Evolutionary conservation across 2,113 vertebrate species (phyloP).

Genomic region (Platycercus adscitus): DNA sequence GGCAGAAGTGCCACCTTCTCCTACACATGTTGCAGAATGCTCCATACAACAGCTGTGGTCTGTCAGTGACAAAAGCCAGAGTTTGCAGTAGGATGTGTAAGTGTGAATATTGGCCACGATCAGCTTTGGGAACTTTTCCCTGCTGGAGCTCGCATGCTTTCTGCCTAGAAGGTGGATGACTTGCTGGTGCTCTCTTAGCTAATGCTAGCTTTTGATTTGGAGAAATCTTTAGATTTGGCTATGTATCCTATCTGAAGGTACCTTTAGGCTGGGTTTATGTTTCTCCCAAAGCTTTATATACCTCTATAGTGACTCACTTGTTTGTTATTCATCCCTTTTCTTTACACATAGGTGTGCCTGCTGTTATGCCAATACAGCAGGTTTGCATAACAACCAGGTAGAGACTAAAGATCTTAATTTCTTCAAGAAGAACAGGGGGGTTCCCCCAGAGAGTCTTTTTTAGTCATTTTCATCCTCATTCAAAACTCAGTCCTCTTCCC

Average conservation of each 20-base stretch:
- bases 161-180: not conserved
- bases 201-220: not conserved
- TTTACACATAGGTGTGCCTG: not conserved
- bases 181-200: not conserved
- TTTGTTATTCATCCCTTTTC: not conserved
- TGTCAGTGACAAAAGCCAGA: not conserved
- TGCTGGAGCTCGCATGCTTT: not conserved
- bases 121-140: not conserved
- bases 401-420: not conserved
- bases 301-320: not conserved
- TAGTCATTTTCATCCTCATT: not conserved
- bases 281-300: not conserved
- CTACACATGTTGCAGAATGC: not conserved
- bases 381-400: not conserved
- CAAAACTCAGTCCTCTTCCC: not conserved
- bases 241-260: not conserved
- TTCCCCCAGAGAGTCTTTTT: not conserved
- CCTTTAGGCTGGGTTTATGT: not conserved
- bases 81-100: slow-evolving; percentile 23
- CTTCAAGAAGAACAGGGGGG: not conserved
- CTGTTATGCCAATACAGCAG: not conserved
- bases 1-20: slow-evolving; percentile 34
- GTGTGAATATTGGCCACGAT: slow-evolving; percentile 5
- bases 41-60: slow-evolving; percentile 25
- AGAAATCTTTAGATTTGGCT: not conserved